Evolutionary conservation across 2,113 vertebrate genomes (phyloP).

Genomic region (Myiozetetes cayanensis): DNA sequence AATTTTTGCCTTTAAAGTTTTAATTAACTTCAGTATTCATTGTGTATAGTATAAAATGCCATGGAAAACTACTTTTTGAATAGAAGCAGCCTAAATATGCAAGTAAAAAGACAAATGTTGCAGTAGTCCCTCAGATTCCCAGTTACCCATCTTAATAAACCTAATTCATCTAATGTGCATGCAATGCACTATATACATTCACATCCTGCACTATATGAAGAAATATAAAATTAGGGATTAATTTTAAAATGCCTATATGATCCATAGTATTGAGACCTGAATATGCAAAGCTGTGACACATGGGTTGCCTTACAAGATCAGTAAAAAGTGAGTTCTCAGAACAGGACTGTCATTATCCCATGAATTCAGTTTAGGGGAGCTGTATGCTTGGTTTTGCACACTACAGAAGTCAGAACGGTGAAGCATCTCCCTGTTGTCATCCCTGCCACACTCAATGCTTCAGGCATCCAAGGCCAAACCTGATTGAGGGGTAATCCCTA

Average conservation of each 20-base stretch:
- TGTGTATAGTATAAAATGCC: neutral
- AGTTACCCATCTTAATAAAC: constrained; percentile 6
- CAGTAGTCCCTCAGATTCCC: neutral
- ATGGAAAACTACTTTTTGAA: neutral
- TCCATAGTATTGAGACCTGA: neutral
- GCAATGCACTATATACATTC: neutral
- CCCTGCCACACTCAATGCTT: neutral
- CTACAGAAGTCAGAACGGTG: neutral
- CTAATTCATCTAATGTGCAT: neutral
- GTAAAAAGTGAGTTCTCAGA: neutral
- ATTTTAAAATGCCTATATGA: neutral
- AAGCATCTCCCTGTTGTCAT: neutral
- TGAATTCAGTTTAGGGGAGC: neutral
- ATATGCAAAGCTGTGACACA: neutral
- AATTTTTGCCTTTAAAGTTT: neutral
- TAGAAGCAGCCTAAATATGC: neutral
- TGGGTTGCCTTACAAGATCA: neutral
- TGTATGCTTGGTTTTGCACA: rapidly evolving
- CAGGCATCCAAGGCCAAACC: neutral
- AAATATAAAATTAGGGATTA: neutral
- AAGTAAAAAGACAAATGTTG: constrained; percentile 18
- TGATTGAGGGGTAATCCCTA: neutral
- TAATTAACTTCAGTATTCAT: neutral
- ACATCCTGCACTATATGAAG: neutral
- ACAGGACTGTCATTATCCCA: neutral